Evolutionary conservation across 2,888 invertebrate species (phyloP), one percentile per base, ranked within the genome.

Genomic region (Melipona beecheii): DNA sequence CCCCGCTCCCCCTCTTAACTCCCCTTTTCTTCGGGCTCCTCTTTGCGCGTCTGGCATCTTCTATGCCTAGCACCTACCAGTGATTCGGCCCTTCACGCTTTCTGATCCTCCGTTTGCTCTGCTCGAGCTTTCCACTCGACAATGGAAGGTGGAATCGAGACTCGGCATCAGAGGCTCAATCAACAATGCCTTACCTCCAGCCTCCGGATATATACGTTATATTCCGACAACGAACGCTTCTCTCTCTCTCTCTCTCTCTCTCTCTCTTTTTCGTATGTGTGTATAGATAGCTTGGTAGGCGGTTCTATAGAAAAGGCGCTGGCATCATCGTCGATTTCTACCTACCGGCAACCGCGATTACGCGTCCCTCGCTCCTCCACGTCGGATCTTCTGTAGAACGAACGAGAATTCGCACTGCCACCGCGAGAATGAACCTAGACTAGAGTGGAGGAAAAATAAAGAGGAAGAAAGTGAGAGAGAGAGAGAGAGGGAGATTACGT

Each of bases 101-200:
- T 75, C 81, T 83, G 72, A 75, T 70, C 80, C 81, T 69, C 75
- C 79, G 84, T 72, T 68, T 83, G 65, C 84, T 72, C 77, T 65
- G 70, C 78, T 81, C 81, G 80, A 81, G 83, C 83, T 86, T 85
- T 79, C 81, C 83, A 75, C 88, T 86, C 90, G 86, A 88, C 89
- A 90, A 90, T 90, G 65, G 88, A 84, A 78, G 81, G 70, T 69
- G 80, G 84, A 89, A 87, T 87, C 76, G 84, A 87, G 82, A 87
- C 86, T 86, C 82, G 86, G 87, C 86, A 86, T 89, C 87, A 85
- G 43, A 87, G 81, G 85, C 90, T 88, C 90, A 79, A 90, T 90
- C 90, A 88, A 90, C 90, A 88, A 89, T 89, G 88, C 89, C 80
- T 86, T 84, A 83, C 81, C 81, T 78, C 80, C 74, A 81, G 77